These are phyloP conservation scores for Euproctis similis DNA, from an alignment of 2,888 invertebrate genomes.

Conservation along the genomic window DNA sequence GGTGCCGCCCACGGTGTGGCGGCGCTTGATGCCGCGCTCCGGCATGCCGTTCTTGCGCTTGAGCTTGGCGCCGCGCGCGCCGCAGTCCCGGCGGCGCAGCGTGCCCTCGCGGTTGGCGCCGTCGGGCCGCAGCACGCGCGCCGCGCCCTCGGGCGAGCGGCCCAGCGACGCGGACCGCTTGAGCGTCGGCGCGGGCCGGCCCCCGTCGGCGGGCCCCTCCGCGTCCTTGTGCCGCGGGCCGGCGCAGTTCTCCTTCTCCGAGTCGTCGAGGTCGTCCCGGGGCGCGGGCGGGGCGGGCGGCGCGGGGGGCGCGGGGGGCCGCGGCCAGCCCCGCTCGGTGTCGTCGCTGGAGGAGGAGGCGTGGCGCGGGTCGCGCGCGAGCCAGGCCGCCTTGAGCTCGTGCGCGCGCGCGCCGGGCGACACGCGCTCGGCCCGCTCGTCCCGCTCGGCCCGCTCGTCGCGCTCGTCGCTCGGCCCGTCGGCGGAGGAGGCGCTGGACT, in stretches of 20 bases:
- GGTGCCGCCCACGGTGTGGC: conserved; percentile 95
- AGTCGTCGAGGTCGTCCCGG: conserved; percentile 48
- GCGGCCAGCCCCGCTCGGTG: conserved; percentile 30
- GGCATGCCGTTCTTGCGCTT: conserved; percentile 87
- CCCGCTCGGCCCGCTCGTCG: too few species aligned
- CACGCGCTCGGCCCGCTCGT: conserved; percentile 24
- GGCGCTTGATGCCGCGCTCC: conserved; percentile 88
- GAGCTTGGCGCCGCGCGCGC: conserved; percentile 77
- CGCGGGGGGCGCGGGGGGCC: conserved; percentile 16
- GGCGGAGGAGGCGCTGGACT: conserved; percentile 43
- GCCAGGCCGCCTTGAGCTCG: conserved; percentile 65
- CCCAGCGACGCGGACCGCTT: conserved; percentile 79
- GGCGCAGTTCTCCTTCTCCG: conserved; percentile 58
- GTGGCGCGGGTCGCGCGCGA: conserved; percentile 56
- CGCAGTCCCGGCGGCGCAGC: conserved; percentile 76
- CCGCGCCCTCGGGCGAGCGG: conserved; percentile 61
- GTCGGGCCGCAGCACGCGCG: conserved; percentile 77
- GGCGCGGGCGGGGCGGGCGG: neutral
- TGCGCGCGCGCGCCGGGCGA: conserved; percentile 48
- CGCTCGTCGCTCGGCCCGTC: conserved; percentile 28
- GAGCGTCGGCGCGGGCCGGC: conserved; percentile 22
- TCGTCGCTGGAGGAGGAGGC: conserved; percentile 55
- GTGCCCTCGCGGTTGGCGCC: conserved; percentile 68
- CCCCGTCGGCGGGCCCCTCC: conserved; percentile 15
- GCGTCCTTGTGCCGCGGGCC: conserved; percentile 25